Base-by-base conservation (phyloP, 2,888 invertebrate genomes). In the Agrypnus murinus region DNA sequence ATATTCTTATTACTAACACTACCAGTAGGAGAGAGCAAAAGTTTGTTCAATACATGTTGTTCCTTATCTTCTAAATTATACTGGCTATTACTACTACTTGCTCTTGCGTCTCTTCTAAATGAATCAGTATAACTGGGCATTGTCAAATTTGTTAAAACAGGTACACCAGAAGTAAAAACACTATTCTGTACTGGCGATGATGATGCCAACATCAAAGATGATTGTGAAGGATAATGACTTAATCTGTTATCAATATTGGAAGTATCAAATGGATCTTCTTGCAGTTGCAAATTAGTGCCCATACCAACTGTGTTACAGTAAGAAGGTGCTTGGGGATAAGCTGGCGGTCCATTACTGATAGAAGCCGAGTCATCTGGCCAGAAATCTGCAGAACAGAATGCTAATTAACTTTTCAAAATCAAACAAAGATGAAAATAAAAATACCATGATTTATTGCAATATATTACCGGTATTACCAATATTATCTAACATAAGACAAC, bases 251-350 rank as follows among this genome's bases (percentile, higher is more conserved):
- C 48, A 36, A 64, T 34, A 10, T 76, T 74, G 1, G 90, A 90
- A 0, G 92, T 93, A 77, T 93, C 92, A 76, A 93, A 92, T 0
- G 92, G 92, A 86, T 93, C 92, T 7, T 85, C 84, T n/a, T 76
- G 79, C 5, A 64, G 48, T 62, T 74, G 69, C 25, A 25, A 25
- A 25, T 25, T 25, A 71, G 59, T 46, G 12, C 65, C 79, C 73
- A 84, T 83, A 73, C 84, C 83, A 40, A 86, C 80, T 1, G 87
- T 87, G 76, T 89, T 89, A 60, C 86, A 87, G 76, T 90, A 90
- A 2, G 88, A 86, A 10, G 46, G 15, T 34, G 63, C 53, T 31
- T 60, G 69, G 5, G 59, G 48, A 80, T 89, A 89, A 0, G 89
- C 88, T 34, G 87, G 88, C 48, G 86, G 88, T 0, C 72, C 80